A percentile compares a stretch with the other conserved stretches of the same genome.
Evolutionary conservation across 92 coral and sea anemone genomes (phyloP).

Genomic region (Porites divaricata): DNA sequence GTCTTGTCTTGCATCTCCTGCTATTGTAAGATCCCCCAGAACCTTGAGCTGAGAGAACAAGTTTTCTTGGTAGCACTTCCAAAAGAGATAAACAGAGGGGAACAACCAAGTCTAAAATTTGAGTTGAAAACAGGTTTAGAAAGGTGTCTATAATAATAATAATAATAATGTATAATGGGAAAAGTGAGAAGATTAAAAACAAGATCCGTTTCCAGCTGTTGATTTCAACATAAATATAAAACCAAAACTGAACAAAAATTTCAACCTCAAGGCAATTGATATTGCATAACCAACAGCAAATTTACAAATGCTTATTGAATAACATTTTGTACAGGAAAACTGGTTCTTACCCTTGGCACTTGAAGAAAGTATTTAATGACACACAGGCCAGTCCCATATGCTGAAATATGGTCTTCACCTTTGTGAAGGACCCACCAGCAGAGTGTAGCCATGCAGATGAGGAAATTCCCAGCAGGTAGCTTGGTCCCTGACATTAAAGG

Average conservation of each 20-base stretch:
- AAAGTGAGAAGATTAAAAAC: too few relatives aligned
- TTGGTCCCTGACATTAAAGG: constrained; percentile 47
- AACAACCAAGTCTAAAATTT: neutral
- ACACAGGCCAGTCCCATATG: constrained; percentile 73
- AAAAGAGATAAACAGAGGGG: neutral
- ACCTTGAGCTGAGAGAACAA: constrained; percentile 1
- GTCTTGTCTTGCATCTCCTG: constrained; percentile 42
- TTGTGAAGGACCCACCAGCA: constrained; percentile 63
- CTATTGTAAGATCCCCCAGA: neutral
- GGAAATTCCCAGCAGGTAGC: constrained; percentile 69
- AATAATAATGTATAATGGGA: too few relatives aligned
- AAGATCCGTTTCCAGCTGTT: too few relatives aligned
- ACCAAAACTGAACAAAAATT: too few relatives aligned
- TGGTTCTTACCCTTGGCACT: constrained; percentile 52
- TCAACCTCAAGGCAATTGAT: too few relatives aligned
- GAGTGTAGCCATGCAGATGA: constrained; percentile 65
- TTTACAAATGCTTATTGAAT: too few relatives aligned
- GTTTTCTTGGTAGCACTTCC: constrained; percentile 17
- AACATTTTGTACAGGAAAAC: too few relatives aligned
- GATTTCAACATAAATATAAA: too few relatives aligned
- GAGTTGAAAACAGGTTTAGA: too few relatives aligned
- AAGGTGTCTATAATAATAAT: too few relatives aligned
- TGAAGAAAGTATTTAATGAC: constrained; percentile 55
- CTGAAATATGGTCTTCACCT: constrained; percentile 50
- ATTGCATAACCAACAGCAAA: too few relatives aligned